Evolutionary conservation across 2,888 invertebrate genomes (phyloP).

Genomic region (Eurytoma californica): DNA sequence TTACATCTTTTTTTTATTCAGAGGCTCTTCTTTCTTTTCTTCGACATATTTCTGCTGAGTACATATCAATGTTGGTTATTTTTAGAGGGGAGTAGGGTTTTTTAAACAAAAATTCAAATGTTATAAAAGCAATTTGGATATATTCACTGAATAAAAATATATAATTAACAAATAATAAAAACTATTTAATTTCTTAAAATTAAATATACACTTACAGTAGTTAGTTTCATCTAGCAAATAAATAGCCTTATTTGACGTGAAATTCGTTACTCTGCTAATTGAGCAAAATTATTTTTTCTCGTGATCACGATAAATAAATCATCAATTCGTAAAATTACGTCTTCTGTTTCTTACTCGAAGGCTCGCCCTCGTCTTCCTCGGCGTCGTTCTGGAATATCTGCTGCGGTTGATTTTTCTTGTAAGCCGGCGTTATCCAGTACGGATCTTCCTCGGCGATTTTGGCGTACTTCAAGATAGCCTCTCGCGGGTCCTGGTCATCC

Average conservation of each 20-base stretch:
- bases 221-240: constrained; percentile 42
- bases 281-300: too few relatives aligned
- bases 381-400: constrained; percentile 83
- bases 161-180: constrained; percentile 21
- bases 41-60: too few relatives aligned
- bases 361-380: constrained; percentile 75
- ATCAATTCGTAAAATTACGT: neutral
- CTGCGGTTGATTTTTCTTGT: constrained; percentile 91
- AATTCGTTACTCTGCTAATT: too few relatives aligned
- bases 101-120: too few relatives aligned
- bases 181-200: constrained; percentile 15
- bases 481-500: constrained; percentile 93
- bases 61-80: too few relatives aligned
- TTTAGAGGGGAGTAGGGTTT: too few relatives aligned
- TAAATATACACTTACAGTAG: neutral
- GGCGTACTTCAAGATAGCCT: constrained; percentile 95
- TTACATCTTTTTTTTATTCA: too few relatives aligned
- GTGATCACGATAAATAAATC: too few relatives aligned
- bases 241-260: too few relatives aligned
- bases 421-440: constrained; percentile 96
- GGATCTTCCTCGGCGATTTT: constrained; percentile 97
- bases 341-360: constrained; percentile 78
- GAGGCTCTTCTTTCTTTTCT: too few relatives aligned
- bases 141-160: neutral
- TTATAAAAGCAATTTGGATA: too few relatives aligned